Evolutionary conservation across 2,888 invertebrate genomes (phyloP).

Genomic region (Nudaria mundana): DNA sequence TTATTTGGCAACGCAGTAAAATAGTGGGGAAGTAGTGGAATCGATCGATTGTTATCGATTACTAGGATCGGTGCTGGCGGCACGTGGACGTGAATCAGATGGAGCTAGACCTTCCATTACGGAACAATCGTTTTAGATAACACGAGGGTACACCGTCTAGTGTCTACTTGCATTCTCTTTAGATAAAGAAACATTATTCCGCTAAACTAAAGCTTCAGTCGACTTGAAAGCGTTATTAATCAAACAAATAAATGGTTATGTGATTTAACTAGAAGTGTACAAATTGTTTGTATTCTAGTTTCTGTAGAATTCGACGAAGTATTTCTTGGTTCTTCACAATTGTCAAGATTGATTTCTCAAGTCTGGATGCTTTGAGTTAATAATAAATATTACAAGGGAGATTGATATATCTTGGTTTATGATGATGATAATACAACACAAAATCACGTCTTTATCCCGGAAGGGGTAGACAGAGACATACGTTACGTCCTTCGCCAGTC

Average conservation of each 20-base stretch:
- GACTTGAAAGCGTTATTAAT: constrained; percentile 19
- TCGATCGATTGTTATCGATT: constrained; percentile 35
- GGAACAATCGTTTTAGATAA: constrained; percentile 35
- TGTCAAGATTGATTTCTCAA: constrained; percentile 1
- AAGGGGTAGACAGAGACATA: no score
- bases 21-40: constrained; percentile 24
- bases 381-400: neutral
- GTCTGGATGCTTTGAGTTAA: neutral
- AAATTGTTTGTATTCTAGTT: constrained; percentile 9
- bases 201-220: constrained; percentile 14
- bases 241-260: constrained; percentile 21
- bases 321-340: neutral
- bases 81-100: constrained; percentile 35
- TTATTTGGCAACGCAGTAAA: constrained; percentile 25
- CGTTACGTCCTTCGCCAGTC: no score
- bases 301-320: neutral
- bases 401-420: neutral
- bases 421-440: neutral
- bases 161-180: constrained; percentile 23
- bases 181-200: constrained; percentile 24
- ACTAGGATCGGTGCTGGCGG: constrained; percentile 33
- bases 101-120: constrained; percentile 36
- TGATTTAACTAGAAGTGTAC: constrained; percentile 12
- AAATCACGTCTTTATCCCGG: no score
- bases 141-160: constrained; percentile 22